Evolutionary conservation across 64 coral and sea anemone species (phyloP), one percentile per base, ranked within the genome.

Genomic region (Montipora cactus): DNA sequence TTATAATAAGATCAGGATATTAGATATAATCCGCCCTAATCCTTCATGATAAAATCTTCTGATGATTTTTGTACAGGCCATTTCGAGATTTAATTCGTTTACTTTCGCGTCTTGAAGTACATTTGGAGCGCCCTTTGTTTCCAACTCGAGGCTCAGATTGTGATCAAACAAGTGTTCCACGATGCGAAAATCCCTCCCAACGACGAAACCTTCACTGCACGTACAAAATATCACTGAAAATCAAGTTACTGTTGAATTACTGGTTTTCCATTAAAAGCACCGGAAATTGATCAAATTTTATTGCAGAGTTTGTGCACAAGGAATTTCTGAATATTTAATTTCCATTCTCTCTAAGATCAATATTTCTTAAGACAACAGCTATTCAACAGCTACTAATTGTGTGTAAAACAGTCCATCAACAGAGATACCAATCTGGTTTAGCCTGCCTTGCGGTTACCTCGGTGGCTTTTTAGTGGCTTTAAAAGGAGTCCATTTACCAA

Each of bases 221-320:
- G 19, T 28, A 84, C 28, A 84, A 67, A 84, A 37, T 16, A 67
- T 11, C 5, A 13, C 12, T 76, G 12, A 76, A 76, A 13, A 67
- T 14, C 0, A 59, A 74, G 71, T 74, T 46, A 59, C 61, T 44
- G 25, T 8, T 84, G 15, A 67, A 7, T 84, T 82, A 55, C 37
- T 84, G 57, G 59, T 58, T 21, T 8, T 3, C 80, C 16, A 7
- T 47, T 86, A 23, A 86, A 47, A 8, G 48, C 28, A 72, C 62
- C 66, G 82, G 82, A 86, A 86, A 86, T 86, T 71, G 62, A 22
- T 86, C 14, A n/a, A 86, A 86, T 86, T 50, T 64, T 86, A 72
- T 44, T 47, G 62, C 4, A 84, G 67, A 25, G 67, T 11, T 57
- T 57, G 53, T 11, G 53, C 6, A 8, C 53, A 57, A 6, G 53